Base-by-base conservation (phyloP, 2,113 vertebrate genomes). In the Lophura nycthemera region DNA sequence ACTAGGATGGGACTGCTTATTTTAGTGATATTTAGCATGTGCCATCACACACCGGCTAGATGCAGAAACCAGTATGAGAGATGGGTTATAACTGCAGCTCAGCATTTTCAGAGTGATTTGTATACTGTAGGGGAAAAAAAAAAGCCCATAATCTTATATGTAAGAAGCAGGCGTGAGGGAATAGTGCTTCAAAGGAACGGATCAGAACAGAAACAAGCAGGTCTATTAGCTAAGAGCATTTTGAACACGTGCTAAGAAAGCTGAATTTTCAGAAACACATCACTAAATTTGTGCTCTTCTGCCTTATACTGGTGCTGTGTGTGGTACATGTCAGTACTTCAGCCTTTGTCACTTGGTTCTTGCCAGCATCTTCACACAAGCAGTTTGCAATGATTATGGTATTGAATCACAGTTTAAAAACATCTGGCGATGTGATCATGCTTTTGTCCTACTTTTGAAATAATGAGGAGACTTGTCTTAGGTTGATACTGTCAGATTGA, bases 241-340 rank as follows among this genome's bases (percentile, higher is more conserved):
- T 80, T 90, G 77, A 88, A 38, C 0, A 0, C 14, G 11, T 22
- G 36, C 78, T 81, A 82, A 84, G 65, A 24, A 67, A 78, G 65
- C 70, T n/a, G 77, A 40, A 36, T 92, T 95, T 93, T 52, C 66
- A 82, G 86, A 78, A 88, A 22, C 17, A 10, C 15, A 61, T 54
- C 36, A 9, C 29, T 47, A 13, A 22, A 57, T 65, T 52, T 72
- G 83, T 56, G 61, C 54, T 82, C 52, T 38, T 13, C 50, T 17
- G 16, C 52, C 32, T 78, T 20, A 1, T 6, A 27, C 73, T 54
- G 48, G 34, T 72, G 36, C 1, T 38, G 27, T 83, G 38, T 56
- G 13, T 16, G 43, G 40, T 92, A 14, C 3, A 0, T 4, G 34
- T 64, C 38, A 47, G 61, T 11, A 15, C 56, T 34, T 34, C 36